Conservation (phyloP, 2,113 vertebrate genomes). For the Chroicocephalus ridibundus region DNA sequence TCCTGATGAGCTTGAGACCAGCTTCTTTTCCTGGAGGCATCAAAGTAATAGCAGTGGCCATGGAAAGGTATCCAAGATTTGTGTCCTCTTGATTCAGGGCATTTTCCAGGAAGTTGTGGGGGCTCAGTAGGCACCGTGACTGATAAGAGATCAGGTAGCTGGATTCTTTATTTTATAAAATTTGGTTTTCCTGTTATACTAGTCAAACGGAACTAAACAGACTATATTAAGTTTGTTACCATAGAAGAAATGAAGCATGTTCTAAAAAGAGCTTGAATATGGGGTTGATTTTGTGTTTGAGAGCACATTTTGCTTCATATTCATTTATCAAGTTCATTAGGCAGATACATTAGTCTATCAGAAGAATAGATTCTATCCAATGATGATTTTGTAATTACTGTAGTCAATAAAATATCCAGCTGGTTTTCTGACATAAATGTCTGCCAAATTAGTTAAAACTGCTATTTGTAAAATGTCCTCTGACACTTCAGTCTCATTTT, state of each 20-base stretch:
- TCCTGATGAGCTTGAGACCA: conserved; percentile 85
- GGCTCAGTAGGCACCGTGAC: conserved; percentile 79
- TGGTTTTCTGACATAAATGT: not conserved
- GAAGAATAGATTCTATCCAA: not conserved
- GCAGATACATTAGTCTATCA: not conserved
- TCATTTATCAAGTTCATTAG: not conserved
- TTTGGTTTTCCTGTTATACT: not conserved
- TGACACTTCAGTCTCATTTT: not conserved
- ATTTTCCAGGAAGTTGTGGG: conserved; percentile 85
- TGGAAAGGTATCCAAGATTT: conserved; percentile 87
- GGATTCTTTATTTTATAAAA: not conserved
- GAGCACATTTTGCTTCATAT: not conserved
- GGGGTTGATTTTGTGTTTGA: not conserved
- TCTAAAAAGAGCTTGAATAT: not conserved
- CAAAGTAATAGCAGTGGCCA: conserved; percentile 86
- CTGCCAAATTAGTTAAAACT: not conserved
- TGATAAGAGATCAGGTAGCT: conserved; percentile 15
- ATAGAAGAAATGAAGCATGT: not conserved
- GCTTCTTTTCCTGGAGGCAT: conserved; percentile 59
- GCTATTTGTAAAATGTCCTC: not conserved
- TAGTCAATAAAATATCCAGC: not conserved
- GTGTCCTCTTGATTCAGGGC: conserved; percentile 76
- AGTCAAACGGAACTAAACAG: not conserved
- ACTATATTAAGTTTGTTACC: not conserved
- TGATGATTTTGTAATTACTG: not conserved